Base-by-base conservation (phyloP, 2,797 vertebrate genomes). In the Rhadinocentrus ornatus region DNA sequence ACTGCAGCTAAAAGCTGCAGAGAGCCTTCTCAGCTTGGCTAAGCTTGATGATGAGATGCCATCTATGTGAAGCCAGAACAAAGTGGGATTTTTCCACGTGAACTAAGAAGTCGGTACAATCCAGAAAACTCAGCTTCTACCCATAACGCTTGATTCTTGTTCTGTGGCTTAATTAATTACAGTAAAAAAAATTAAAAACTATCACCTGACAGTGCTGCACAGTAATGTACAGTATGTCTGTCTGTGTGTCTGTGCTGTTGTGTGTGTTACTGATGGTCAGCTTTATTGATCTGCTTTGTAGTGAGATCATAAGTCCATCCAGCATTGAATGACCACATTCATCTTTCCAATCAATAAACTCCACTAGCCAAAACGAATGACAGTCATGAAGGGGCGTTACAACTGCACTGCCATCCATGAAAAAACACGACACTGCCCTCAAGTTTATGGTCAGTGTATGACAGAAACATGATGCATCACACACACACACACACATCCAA, bases 21-120 rank as follows among this genome's bases (percentile, higher is more conserved):
- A 83, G 62, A 73, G 65, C 66, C 69, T 70, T 76, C 76, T 83
- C 57, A 26, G 75, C 78, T 82, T 41, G 1, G 60, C 69, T 58
- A 61, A 60, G 63, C 63, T 74, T 41, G 15, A 58, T 85, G 80
- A 88, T 71, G 71, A 85, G 67, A 82, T 58, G 6, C 69, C 57
- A 63, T 78, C 73, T 67, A 70, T 58, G 79, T 56, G 20, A 73
- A 59, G 71, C 54, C 75, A 77, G 76, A 84, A 84, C 75, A 88
- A 83, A 87, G 84, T 80, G 69, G 69, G 62, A 82, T 80, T 87
- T 89, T 93, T 91, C 83, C 83, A 90, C 86, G 81, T 75, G 75
- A 88, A 78, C 85, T 83, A 68, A 87, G 68, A 80, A 66, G 59
- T 68, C 72, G 71, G 73, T 65, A 24, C 50, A 74, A 82, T 75